Conservation (phyloP, 30 jellyfish, hydroid and myxozoan species). For the Hydra vulgaris region DNA sequence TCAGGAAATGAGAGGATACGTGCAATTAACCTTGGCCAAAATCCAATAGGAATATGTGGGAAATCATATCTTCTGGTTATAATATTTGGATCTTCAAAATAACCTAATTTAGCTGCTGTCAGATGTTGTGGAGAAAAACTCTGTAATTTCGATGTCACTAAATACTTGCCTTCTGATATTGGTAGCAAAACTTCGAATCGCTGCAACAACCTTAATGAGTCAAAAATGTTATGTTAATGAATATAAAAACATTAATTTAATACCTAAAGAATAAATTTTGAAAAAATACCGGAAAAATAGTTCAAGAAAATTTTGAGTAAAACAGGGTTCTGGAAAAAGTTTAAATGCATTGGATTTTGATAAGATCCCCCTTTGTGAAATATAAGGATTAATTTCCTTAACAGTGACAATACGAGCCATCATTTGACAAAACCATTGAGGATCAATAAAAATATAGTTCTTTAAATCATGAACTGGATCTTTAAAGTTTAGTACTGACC, state of each 20-base stretch:
- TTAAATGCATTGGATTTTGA: conserved; percentile 32
- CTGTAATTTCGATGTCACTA: conserved; percentile 70
- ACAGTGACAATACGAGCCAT: conserved; percentile 88
- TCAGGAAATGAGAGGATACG: conserved; percentile 34
- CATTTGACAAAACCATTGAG: conserved; percentile 93
- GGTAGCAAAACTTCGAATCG: conserved; percentile 72
- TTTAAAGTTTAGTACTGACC: conserved; percentile 57
- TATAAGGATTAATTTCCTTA: conserved; percentile 54
- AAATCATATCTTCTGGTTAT: conserved; percentile 53
- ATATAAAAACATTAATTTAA: no score
- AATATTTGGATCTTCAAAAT: neutral
- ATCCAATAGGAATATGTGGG: conserved; percentile 79
- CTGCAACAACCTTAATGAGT: conserved; percentile 47
- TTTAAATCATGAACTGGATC: conserved; percentile 42
- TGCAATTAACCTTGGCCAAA: conserved; percentile 81
- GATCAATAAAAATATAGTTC: conserved; percentile 67
- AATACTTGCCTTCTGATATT: conserved; percentile 31
- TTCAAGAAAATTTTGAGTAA: conserved; percentile 51
- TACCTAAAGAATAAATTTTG: no score
- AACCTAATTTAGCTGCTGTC: neutral
- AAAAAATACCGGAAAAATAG: conserved; percentile 66
- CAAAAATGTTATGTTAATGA: neutral
- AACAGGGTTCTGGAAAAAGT: conserved; percentile 44
- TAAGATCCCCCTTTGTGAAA: conserved; percentile 44
- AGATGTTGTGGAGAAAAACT: conserved; percentile 14